Evolutionary conservation across 2,888 invertebrate genomes (phyloP).

Genomic region (Syritta pipiens): DNA sequence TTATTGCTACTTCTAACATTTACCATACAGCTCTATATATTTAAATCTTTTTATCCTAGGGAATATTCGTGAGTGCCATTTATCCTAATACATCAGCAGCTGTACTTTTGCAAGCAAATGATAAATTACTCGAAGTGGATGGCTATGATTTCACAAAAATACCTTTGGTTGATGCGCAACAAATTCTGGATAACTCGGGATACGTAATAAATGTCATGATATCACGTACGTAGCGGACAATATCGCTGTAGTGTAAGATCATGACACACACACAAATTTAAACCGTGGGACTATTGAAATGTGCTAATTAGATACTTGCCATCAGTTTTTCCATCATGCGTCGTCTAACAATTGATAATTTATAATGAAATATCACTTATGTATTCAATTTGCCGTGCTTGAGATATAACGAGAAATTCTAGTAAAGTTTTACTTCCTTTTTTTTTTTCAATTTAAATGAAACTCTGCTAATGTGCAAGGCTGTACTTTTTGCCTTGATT

Average conservation of each 20-base stretch:
- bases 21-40: neutral
- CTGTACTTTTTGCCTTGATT: too few species aligned
- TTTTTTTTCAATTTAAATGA: too few species aligned
- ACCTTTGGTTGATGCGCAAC: conserved; percentile 74
- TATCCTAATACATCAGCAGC: conserved; percentile 75
- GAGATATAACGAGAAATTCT: too few species aligned
- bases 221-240: conserved; percentile 77
- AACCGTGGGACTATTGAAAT: neutral
- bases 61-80: conserved; percentile 76
- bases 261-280: neutral
- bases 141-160: conserved; percentile 77
- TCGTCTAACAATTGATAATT: too few species aligned
- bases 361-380: too few species aligned
- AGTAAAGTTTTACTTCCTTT: too few species aligned
- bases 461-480: too few species aligned
- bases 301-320: too few species aligned
- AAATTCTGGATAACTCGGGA: conserved; percentile 75
- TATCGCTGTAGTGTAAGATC: too few species aligned
- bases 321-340: too few species aligned
- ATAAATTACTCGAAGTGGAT: conserved; percentile 78
- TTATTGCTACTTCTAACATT: neutral
- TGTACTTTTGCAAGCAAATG: conserved; percentile 73
- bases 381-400: too few species aligned
- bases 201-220: conserved; percentile 77
- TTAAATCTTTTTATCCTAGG: conserved; percentile 60